phyloP scores from a whole-genome alignment of 2,113 vertebrate species.

The Collichthys lucidus region DNA sequence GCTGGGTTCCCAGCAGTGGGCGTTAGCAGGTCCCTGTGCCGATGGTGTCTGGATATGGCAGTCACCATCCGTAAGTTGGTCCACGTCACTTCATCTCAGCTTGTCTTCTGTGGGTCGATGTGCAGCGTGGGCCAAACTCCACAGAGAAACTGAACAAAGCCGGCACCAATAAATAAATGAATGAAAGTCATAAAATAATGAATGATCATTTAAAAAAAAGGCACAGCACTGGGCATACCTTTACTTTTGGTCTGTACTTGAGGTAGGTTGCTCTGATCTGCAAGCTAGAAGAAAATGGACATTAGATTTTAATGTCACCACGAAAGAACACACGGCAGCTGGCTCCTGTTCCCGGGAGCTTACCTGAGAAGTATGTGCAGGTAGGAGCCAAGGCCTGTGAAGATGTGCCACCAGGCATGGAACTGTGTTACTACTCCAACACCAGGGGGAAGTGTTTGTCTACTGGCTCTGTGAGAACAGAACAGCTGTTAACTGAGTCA shows the following conservation, averaged over 20 bases:
- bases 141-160: slow-evolving; percentile 87
- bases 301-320: not conserved
- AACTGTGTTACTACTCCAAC: slow-evolving; percentile 94
- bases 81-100: slow-evolving; percentile 79
- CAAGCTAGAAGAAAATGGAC: slow-evolving; percentile 81
- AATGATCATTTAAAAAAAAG: not conserved
- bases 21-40: slow-evolving; percentile 50
- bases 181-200: not conserved
- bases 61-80: slow-evolving; percentile 57
- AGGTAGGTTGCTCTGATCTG: slow-evolving; percentile 96
- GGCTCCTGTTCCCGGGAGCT: not conserved
- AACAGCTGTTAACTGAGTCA: not conserved
- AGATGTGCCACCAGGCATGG: slow-evolving; percentile 98
- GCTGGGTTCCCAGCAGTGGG: slow-evolving; percentile 38
- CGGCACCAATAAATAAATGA: not conserved
- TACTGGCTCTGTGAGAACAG: slow-evolving; percentile 83
- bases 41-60: slow-evolving; percentile 50
- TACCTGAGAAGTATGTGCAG: slow-evolving; percentile 98
- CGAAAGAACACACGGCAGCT: not conserved
- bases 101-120: slow-evolving; percentile 89
- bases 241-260: slow-evolving; percentile 94
- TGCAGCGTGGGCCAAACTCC: slow-evolving; percentile 95
- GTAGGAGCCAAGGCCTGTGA: slow-evolving; percentile 97
- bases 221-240: slow-evolving; percentile 82
- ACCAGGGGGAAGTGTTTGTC: slow-evolving; percentile 87